Evolutionary conservation across 2,797 vertebrate species (phyloP).

Genomic region (Macropodus opercularis): DNA sequence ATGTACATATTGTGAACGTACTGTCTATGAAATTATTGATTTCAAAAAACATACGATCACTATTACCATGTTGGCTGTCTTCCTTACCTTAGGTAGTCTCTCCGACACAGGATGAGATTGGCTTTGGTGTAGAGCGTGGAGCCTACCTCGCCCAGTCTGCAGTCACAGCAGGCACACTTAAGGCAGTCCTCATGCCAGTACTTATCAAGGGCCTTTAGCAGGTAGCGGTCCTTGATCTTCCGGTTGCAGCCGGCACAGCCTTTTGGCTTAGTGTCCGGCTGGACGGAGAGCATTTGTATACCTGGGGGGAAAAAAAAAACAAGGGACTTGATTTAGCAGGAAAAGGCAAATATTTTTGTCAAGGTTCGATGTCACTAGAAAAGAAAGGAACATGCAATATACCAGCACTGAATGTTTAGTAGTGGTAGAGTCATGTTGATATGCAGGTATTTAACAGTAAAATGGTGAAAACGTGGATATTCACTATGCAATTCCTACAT

Average conservation of each 20-base stretch:
- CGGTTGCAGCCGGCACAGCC: slow-evolving; percentile 99
- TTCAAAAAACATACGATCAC: not conserved
- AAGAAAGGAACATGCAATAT: not conserved
- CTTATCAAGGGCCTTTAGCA: slow-evolving; percentile 97
- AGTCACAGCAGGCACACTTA: slow-evolving; percentile 98
- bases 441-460: not conserved
- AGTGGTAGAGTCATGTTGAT: not conserved
- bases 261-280: slow-evolving; percentile 99
- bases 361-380: no score
- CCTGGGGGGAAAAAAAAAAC: slow-evolving; percentile 76
- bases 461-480: not conserved
- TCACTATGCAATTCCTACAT: no score
- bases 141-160: slow-evolving; percentile 95
- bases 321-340: no score
- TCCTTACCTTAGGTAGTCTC: slow-evolving; percentile 96
- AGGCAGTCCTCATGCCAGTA: slow-evolving; percentile 99
- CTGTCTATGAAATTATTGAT: not conserved
- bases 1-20: not conserved
- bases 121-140: slow-evolving; percentile 99
- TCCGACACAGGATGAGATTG: slow-evolving; percentile 97
- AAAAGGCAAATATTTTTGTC: no score
- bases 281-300: slow-evolving; percentile 99
- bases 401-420: not conserved
- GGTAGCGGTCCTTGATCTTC: slow-evolving; percentile 99
- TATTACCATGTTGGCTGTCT: not conserved